Evolutionary conservation across 2,888 invertebrate species (phyloP).

Genomic region (Camptogramma bilineatum): DNA sequence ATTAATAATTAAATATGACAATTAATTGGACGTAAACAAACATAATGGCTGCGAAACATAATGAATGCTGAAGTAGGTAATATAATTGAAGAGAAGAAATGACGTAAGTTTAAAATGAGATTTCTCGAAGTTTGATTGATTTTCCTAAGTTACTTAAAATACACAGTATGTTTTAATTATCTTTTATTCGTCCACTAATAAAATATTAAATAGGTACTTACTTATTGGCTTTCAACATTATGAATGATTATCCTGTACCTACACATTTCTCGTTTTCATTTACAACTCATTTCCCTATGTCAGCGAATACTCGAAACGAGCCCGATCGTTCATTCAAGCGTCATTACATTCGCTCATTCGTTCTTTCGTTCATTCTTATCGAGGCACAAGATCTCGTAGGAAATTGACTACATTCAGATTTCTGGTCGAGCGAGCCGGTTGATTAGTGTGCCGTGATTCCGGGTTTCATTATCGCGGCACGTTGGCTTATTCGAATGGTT

Average conservation of each 20-base stretch:
- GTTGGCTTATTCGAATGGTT: neutral
- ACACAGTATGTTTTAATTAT: too few species aligned
- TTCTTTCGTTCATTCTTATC: slow-evolving; percentile 58
- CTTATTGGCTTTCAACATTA: too few species aligned
- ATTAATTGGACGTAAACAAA: slow-evolving; percentile 41
- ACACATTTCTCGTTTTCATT: slow-evolving; percentile 27
- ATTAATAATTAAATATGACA: slow-evolving; percentile 41
- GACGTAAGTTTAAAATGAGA: too few species aligned
- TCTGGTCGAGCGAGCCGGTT: slow-evolving; percentile 60
- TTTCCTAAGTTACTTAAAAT: too few species aligned
- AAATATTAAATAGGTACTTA: too few species aligned
- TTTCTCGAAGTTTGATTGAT: too few species aligned
- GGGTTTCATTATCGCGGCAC: slow-evolving; percentile 33
- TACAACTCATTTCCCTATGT: slow-evolving; percentile 45
- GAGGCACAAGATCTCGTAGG: slow-evolving; percentile 69
- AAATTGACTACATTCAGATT: slow-evolving; percentile 75
- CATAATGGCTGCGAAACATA: neutral
- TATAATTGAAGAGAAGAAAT: too few species aligned
- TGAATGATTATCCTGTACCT: neutral
- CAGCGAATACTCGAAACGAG: slow-evolving; percentile 42
- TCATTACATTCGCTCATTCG: slow-evolving; percentile 70
- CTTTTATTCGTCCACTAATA: too few species aligned
- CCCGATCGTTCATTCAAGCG: slow-evolving; percentile 66
- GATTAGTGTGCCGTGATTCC: slow-evolving; percentile 60
- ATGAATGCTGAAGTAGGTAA: too few species aligned